Evolutionary conservation across 2,113 vertebrate species (phyloP), one percentile per base, ranked within the genome.

Genomic region (Gallinago paraguaiae): DNA sequence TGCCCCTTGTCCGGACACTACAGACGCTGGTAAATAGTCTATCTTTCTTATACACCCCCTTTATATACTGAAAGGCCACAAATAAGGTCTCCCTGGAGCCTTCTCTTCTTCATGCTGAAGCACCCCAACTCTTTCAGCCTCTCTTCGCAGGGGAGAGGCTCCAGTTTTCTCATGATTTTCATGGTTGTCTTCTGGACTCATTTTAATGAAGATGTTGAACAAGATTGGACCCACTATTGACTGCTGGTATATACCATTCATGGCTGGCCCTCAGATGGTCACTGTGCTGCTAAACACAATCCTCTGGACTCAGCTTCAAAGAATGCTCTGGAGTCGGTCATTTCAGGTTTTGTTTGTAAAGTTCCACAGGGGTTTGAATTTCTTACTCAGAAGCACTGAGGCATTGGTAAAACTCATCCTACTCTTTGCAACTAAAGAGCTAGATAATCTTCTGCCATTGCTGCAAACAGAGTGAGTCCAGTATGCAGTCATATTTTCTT

Each of bases 71-170:
- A 41, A 67, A 72, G 31, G 16, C 51, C 22, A 13, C 8, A 23
- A 23, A 2, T 33, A 33, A 79, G 6, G 9, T 74, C 3, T 51
- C 6, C 10, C 28, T 6, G 4, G 41, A 78, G 24, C 10, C 65
- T 45, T 68, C 28, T 45, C 50, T 37, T 39, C 60, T 63, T 25
- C 13, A 50, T 22, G 39, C n/a, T 48, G 31, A 77, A 65, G 22
- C 60, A 65, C 3, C 27, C 20, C 64, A 68, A 17, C 10, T 6
- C 1, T 67, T 7, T 88, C 43, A 63, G 33, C 5, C 37, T 33
- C 7, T 57, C 18, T 16, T 75, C 10, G 1, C 6, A 23, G 18
- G 12, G 56, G 15, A 33, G 0, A 0, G 64, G 60, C 13, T 43
- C 30, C 22, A 69, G 17, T 28, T 43, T 41, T 64, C 24, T 56